A percentile compares a stretch with the other conserved stretches of the same genome.
These are phyloP conservation scores for Ctenodactylus gundi DNA, from an alignment of 2,113 vertebrate genomes.

Conservation along the genomic window DNA sequence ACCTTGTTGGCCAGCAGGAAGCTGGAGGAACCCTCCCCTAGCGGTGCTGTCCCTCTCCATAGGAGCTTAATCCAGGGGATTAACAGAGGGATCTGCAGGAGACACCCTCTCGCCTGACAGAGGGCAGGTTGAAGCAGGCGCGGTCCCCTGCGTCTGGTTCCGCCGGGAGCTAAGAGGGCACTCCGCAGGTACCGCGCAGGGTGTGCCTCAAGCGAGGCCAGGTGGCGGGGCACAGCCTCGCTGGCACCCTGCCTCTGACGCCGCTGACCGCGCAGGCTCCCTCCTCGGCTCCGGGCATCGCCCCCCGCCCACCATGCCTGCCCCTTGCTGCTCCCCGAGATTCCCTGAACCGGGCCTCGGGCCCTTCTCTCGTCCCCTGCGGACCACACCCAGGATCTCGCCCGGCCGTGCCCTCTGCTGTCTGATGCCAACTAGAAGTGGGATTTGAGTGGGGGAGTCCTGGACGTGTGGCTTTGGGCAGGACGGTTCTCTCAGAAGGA, in stretches of 20 bases:
- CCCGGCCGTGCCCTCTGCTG: background rate
- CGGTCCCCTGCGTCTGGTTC: slow-evolving; percentile 48
- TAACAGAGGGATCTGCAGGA: slow-evolving; percentile 72
- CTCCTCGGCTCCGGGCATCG: background rate
- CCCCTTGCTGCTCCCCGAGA: background rate
- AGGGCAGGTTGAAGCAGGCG: slow-evolving; percentile 72
- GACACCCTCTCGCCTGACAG: slow-evolving; percentile 64
- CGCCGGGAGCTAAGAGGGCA: slow-evolving; percentile 7
- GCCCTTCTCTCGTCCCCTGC: background rate
- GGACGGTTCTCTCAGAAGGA: background rate
- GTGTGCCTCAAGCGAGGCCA: background rate
- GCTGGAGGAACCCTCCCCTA: slow-evolving; percentile 68
- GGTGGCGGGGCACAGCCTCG: slow-evolving; percentile 8
- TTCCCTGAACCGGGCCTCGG: background rate
- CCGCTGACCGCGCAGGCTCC: background rate
- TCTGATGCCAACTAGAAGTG: background rate
- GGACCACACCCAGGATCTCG: background rate
- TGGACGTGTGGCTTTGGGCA: background rate
- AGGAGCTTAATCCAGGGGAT: slow-evolving; percentile 71
- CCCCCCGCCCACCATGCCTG: no score
- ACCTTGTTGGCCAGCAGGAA: slow-evolving; percentile 71
- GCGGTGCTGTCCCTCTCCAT: slow-evolving; percentile 69
- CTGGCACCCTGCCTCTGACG: background rate
- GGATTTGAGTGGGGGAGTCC: background rate
- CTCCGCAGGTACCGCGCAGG: background rate